Evolutionary conservation across 2,888 invertebrate genomes (phyloP), one percentile per base, ranked within the genome.

Genomic region (Masnerella sp.): DNA sequence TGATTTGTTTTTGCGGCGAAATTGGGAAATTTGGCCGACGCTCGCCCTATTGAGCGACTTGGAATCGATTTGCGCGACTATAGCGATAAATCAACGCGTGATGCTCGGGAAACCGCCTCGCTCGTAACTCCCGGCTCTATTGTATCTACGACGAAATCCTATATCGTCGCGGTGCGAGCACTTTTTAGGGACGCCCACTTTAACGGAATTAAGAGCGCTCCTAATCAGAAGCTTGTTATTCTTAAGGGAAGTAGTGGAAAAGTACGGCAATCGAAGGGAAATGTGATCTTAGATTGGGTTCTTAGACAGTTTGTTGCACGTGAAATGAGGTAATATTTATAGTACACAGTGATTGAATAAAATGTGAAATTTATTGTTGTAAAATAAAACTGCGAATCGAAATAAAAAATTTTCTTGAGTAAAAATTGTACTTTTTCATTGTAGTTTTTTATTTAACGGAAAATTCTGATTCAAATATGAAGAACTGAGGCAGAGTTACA

Each of bases 121-220:
- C 70, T 74, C 74, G 70, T 74, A 70, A 74, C 67, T 74, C 70
- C 70, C 49, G 67, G 32, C 59, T 62, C 70, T 67, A 74, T 74
- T 74, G 74, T 74, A 71, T 71, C 68, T 75, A 68, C 74, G 74
- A 74, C 74, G 62, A 74, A 74, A 74, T 74, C 62, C 70, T n/a
- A n/a, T n/a, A n/a, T 71, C 70, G 42, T 67, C 56, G 58, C 56
- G 43, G 59, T 47, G 22, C 42, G 58, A 67, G 58, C 56, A 47
- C 52, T 61, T 59, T 74, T 74, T 68, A 61, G 70, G 54, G 36
- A 30, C 36, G 49, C 17, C 22, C 56, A 65, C 52, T 64, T 71
- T 75, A 62, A 71, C 71, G 45, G 42, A 58, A 64, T 59, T 64
- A 68, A 40, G 67, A 62, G 64, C 52, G 74, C 71, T 75, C 71